Percentiles rank a stretch among this genome's conserved stretches.
phyloP scores from a whole-genome alignment of 2,797 vertebrate species.

The Amniataba percoides region DNA sequence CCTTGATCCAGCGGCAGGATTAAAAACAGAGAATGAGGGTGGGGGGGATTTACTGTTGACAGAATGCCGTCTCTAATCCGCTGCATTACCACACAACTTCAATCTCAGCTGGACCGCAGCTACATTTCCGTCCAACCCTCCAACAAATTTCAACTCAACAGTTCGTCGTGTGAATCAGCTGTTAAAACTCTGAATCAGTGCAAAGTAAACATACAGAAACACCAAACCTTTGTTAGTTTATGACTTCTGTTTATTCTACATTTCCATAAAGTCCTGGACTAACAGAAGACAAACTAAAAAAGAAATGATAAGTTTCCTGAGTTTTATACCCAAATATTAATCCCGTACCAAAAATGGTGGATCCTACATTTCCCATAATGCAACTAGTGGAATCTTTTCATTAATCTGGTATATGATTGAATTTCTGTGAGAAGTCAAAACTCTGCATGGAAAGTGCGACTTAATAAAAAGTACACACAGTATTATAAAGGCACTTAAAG shows the following conservation, averaged over 20 bases:
- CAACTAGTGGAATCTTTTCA: neutral
- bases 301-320: too few species aligned
- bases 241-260: neutral
- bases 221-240: neutral
- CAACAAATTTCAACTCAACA: neutral
- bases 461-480: too few species aligned
- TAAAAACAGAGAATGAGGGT: conserved; percentile 57
- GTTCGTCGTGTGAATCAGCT: neutral
- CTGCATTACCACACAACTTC: conserved; percentile 59
- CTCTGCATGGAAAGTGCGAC: too few species aligned
- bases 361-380: neutral
- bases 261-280: too few species aligned
- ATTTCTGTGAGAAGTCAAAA: neutral
- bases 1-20: conserved; percentile 64
- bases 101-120: conserved; percentile 64
- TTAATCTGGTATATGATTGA: neutral
- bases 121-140: conserved; percentile 25
- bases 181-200: neutral
- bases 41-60: conserved; percentile 66
- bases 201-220: neutral
- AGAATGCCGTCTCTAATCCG: conserved; percentile 74
- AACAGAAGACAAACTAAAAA: too few species aligned
- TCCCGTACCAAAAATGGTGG: too few species aligned
- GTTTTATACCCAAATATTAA: too few species aligned
- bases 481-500: too few species aligned